These are phyloP conservation scores for Rhipidura dahli DNA, from an alignment of 2,113 vertebrate species.

Conservation along the genomic window DNA sequence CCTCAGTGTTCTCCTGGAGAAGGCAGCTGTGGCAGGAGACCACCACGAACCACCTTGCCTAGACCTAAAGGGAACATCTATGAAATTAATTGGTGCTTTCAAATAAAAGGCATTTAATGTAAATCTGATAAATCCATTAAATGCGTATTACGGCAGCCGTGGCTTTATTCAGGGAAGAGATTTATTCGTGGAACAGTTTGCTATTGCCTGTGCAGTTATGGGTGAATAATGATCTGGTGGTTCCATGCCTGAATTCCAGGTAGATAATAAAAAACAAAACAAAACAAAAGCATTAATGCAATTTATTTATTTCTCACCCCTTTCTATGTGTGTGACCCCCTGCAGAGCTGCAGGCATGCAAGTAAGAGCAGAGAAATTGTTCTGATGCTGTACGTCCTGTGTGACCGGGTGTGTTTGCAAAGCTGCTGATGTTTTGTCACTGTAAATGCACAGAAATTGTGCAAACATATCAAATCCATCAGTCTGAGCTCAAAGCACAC, in stretches of 20 bases:
- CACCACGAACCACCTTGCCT: not conserved
- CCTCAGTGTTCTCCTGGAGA: not conserved
- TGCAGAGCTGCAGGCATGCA: not conserved
- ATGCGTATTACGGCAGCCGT: not conserved
- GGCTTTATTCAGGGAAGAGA: conserved; percentile 42
- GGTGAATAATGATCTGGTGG: conserved; percentile 47
- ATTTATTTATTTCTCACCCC: conserved; percentile 16
- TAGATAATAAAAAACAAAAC: conserved; percentile 49
- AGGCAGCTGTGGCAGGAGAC: not conserved
- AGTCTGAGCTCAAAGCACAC: not conserved
- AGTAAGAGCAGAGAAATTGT: not conserved
- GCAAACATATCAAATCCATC: fast-evolving
- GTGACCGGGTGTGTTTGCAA: not conserved
- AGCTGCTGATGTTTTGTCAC: not conserved
- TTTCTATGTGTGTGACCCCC: not conserved
- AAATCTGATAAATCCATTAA: conserved; percentile 67
- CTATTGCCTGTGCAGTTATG: conserved; percentile 42
- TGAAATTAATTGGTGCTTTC: conserved; percentile 59
- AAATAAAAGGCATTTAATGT: conserved; percentile 57
- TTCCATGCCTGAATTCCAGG: conserved; percentile 52
- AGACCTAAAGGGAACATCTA: not conserved
- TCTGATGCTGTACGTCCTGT: not conserved
- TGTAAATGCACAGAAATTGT: not conserved
- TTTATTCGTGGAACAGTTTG: conserved; percentile 31
- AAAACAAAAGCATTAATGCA: not conserved